These are phyloP conservation scores for Trichomalopsis sarcophagae DNA, from an alignment of 1,140 invertebrate species.

Conservation along the genomic window DNA sequence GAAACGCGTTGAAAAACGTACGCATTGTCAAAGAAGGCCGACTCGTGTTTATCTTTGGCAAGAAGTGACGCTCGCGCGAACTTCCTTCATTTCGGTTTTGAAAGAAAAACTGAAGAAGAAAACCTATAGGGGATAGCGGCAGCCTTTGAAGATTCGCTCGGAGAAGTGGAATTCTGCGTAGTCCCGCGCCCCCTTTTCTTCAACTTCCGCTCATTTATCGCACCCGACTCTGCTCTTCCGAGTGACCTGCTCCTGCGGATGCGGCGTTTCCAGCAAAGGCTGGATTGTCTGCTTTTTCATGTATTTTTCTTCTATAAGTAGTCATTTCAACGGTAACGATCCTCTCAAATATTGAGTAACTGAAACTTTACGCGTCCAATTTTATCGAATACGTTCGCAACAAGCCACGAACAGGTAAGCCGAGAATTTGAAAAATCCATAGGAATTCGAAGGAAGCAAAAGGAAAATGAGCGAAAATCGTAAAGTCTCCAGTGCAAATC, in stretches of 20 bases:
- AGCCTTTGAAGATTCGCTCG: slow-evolving; percentile 11
- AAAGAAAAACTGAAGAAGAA: neutral
- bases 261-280: neutral
- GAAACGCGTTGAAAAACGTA: no score
- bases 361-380: no score
- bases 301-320: neutral
- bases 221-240: neutral
- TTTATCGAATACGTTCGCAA: no score
- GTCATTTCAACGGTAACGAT: neutral
- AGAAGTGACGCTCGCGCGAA: no score
- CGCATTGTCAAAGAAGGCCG: no score
- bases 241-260: neutral
- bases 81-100: no score
- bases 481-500: neutral
- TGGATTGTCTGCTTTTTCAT: neutral
- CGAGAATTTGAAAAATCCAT: no score
- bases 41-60: no score
- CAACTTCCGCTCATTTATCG: slow-evolving; percentile 30
- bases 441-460: neutral
- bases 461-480: neutral
- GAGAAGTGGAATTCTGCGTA: slow-evolving; percentile 24
- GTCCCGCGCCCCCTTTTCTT: slow-evolving; percentile 32
- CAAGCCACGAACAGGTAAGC: no score
- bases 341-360: no score
- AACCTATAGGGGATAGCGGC: neutral